Conservation (phyloP, 2,888 invertebrate genomes). For the Habroteleia sp. region DNA sequence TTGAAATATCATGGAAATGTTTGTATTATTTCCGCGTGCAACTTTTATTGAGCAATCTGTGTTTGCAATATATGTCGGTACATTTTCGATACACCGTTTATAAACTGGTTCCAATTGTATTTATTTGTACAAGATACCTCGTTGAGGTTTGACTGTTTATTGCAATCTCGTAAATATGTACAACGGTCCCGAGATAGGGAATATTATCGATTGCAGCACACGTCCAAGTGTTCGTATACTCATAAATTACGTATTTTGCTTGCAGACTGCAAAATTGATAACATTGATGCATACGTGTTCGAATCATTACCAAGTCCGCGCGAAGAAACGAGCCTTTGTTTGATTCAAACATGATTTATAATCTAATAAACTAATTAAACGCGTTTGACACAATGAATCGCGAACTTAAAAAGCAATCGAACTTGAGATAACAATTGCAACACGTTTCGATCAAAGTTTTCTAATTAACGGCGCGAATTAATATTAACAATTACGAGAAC, state of each 20-base stretch:
- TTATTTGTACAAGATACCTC: constrained; percentile 29
- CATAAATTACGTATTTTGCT: constrained; percentile 27
- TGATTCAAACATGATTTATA: constrained; percentile 11
- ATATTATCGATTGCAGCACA: constrained; percentile 31
- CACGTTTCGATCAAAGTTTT: too few species aligned
- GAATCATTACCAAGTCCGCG: constrained; percentile 4
- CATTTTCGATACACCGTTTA: too few species aligned
- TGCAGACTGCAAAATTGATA: constrained; percentile 22
- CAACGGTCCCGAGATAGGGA: constrained; percentile 13
- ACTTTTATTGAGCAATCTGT: constrained; percentile 3
- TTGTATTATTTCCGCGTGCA: too few species aligned
- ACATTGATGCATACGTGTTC: constrained; percentile 9
- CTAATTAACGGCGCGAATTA: too few species aligned
- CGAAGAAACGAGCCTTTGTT: constrained; percentile 7
- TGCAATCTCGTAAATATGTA: constrained; percentile 39
- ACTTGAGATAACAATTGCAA: too few species aligned
- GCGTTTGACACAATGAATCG: background rate
- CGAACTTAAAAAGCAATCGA: background rate
- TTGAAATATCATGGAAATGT: too few species aligned
- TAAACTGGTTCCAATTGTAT: constrained; percentile 22
- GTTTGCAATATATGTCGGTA: too few species aligned
- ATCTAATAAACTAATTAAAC: constrained; percentile 4
- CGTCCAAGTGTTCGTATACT: constrained; percentile 19
- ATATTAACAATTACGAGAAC: too few species aligned
- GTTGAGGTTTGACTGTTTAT: constrained; percentile 45